Percentiles rank a stretch among this genome's conserved stretches.
Evolutionary conservation across 2,888 invertebrate genomes (phyloP).

Genomic region (Gonocerus acuteangulatus): DNA sequence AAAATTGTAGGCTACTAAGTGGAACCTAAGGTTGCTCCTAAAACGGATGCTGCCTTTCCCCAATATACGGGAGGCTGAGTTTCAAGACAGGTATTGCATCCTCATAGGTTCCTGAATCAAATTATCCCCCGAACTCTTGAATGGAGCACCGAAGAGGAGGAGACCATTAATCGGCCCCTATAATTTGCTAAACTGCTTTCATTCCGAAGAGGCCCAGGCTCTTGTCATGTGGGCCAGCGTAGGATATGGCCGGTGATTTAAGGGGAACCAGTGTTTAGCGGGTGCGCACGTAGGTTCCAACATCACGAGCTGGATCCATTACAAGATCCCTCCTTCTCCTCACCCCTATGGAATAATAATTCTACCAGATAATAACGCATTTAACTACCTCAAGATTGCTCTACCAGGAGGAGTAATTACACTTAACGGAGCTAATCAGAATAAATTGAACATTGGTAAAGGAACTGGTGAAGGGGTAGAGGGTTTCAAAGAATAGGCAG

Average conservation of each 20-base stretch:
- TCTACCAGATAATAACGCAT: conserved; percentile 25
- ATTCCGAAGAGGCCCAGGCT: conserved; percentile 4
- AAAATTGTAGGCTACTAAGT: too few species aligned
- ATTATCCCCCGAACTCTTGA: conserved; percentile 17
- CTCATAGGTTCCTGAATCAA: conserved; percentile 21
- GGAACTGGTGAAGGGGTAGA: too few species aligned
- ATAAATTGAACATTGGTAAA: conserved; percentile 9
- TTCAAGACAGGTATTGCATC: conserved; percentile 1
- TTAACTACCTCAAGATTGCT: conserved; percentile 19
- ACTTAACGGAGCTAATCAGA: conserved; percentile 21
- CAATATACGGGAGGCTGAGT: too few species aligned
- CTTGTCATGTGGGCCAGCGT: conserved; percentile 6
- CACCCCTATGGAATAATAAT: conserved; percentile 10
- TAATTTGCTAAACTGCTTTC: conserved; percentile 22
- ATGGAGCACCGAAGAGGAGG: conserved; percentile 6
- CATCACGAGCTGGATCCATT: conserved; percentile 7
- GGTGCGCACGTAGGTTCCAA: conserved; percentile 8
- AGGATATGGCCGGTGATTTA: conserved; percentile 8
- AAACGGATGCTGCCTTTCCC: too few species aligned
- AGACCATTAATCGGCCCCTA: conserved; percentile 14
- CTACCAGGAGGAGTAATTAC: conserved; percentile 9
- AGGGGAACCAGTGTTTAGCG: conserved; percentile 19
- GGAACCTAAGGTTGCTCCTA: too few species aligned
- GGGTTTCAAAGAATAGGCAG: too few species aligned
- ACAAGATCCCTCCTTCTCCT: not conserved